Evolutionary conservation across 2,797 vertebrate species (phyloP).

Genomic region (Erpetoichthys calabaricus): DNA sequence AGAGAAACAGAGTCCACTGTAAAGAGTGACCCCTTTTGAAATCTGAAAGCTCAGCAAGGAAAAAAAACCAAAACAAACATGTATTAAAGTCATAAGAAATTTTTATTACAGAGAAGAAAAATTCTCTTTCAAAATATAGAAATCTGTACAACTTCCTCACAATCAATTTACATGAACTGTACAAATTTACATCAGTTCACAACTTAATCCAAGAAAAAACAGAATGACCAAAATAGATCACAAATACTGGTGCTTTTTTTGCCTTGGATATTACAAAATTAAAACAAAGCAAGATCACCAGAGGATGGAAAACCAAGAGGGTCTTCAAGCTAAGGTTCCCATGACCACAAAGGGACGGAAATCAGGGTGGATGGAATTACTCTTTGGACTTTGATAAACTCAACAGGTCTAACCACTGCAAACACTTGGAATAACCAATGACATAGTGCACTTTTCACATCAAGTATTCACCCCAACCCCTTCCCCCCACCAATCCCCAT

Average conservation of each 20-base stretch:
- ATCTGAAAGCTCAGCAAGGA: neutral
- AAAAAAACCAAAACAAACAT: conserved; percentile 32
- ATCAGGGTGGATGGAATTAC: no score
- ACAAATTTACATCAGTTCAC: conserved; percentile 99
- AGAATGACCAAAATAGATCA: conserved; percentile 96
- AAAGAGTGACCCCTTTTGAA: no score
- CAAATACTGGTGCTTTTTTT: conserved; percentile 69
- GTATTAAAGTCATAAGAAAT: conserved; percentile 96
- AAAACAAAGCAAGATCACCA: conserved; percentile 18
- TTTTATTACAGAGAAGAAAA: conserved; percentile 99
- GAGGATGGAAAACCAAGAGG: no score
- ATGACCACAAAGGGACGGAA: no score
- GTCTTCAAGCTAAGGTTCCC: no score
- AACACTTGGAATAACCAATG: no score
- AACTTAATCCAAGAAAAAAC: conserved; percentile 87
- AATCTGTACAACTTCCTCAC: conserved; percentile 99
- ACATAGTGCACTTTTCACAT: no score
- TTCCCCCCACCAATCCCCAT: no score
- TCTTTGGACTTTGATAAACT: no score
- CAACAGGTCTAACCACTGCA: no score
- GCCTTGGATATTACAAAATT: conserved; percentile 55
- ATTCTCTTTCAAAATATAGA: conserved; percentile 99
- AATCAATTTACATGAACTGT: conserved; percentile 99
- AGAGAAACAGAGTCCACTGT: no score
- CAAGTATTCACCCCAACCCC: no score